These are phyloP conservation scores for Gymnothorax reevesii DNA, from an alignment of 2,797 vertebrate species.

Conservation along the genomic window DNA sequence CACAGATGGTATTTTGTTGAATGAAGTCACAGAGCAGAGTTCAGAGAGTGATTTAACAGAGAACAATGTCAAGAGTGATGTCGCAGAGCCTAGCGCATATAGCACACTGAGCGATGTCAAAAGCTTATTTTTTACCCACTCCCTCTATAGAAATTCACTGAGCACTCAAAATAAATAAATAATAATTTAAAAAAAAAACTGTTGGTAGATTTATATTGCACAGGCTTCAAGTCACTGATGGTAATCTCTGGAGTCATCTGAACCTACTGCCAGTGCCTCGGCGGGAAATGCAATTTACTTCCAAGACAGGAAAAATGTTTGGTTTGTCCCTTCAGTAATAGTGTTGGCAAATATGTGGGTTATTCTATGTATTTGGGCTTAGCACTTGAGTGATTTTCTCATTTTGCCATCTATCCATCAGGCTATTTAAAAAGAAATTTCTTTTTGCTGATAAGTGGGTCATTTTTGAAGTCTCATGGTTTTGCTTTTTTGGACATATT, in stretches of 20 bases:
- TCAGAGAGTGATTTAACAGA: no score
- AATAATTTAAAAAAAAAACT: not conserved
- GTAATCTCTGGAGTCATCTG: not conserved
- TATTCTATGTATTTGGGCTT: not conserved
- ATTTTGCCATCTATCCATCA: not conserved
- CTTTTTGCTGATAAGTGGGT: not conserved
- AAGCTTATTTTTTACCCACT: not conserved
- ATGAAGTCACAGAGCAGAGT: no score
- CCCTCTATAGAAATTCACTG: not conserved
- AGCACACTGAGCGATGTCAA: not conserved
- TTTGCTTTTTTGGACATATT: not conserved
- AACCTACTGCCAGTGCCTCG: not conserved
- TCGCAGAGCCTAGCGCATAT: no score
- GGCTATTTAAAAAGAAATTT: not conserved
- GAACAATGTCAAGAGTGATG: no score
- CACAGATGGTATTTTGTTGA: not conserved
- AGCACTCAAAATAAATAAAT: not conserved
- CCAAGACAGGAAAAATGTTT: not conserved
- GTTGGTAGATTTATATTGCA: not conserved
- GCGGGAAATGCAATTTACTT: not conserved
- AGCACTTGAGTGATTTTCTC: conserved; percentile 1
- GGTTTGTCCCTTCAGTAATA: not conserved
- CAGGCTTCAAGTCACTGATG: not conserved
- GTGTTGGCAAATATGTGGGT: conserved; percentile 1
- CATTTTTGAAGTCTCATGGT: not conserved